These are phyloP conservation scores for Crax fasciolata DNA, from an alignment of 2,797 vertebrate genomes.

Conservation along the genomic window DNA sequence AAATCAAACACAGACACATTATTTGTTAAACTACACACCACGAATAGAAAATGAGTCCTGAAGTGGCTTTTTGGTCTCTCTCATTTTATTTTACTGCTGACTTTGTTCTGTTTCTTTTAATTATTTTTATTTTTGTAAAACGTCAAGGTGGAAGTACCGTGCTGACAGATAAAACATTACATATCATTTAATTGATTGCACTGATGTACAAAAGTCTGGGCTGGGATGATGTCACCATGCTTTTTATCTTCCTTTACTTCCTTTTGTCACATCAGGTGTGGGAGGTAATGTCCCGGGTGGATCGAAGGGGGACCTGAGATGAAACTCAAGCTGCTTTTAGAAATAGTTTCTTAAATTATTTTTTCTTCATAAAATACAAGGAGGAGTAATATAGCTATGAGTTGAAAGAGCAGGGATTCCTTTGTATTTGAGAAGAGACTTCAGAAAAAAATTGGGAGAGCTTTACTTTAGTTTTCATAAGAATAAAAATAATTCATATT, in stretches of 20 bases:
- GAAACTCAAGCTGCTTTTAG: neutral
- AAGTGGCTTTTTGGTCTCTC: conserved; percentile 8
- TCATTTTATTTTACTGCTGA: conserved; percentile 37
- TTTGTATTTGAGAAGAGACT: neutral
- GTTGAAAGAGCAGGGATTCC: neutral
- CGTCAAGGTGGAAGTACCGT: neutral
- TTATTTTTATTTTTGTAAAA: neutral
- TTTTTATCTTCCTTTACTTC: neutral
- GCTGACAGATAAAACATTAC: neutral
- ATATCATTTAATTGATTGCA: neutral
- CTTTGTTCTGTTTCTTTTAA: neutral
- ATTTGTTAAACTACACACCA: conserved; percentile 39
- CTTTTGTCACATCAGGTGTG: neutral
- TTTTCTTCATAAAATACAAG: neutral
- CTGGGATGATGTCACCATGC: neutral
- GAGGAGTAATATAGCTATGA: neutral
- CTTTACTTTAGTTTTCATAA: neutral
- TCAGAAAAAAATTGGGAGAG: neutral
- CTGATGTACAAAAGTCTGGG: neutral
- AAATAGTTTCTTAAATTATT: neutral
- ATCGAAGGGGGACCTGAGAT: neutral
- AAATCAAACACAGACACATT: conserved; percentile 35
- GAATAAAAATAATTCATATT: neutral
- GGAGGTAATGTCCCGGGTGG: neutral
- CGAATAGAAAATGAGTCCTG: conserved; percentile 39